Conservation (phyloP, 30 jellyfish, hydroid and myxozoan species). For the Pseudorhiza aurosa region DNA sequence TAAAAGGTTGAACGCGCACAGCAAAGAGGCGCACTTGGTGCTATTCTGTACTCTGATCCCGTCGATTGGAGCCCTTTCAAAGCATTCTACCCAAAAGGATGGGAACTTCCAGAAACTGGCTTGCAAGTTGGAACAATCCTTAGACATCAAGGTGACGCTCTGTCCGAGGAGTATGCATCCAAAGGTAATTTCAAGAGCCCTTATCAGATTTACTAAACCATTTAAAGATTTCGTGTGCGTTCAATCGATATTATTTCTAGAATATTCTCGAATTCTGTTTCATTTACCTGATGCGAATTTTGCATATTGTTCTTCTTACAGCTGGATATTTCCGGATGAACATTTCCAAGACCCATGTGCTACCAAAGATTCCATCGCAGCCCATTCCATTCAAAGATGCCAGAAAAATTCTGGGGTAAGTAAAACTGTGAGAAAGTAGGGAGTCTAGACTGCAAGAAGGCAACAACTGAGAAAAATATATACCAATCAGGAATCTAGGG, state of each 20-base stretch:
- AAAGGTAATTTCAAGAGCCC: slow-evolving; percentile 61
- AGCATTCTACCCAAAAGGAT: slow-evolving; percentile 91
- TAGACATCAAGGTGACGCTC: slow-evolving; percentile 86
- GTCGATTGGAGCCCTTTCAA: slow-evolving; percentile 79
- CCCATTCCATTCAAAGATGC: slow-evolving; percentile 93
- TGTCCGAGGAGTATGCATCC: slow-evolving; percentile 92
- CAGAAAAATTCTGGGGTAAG: slow-evolving; percentile 63
- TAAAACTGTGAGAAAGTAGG: too few species aligned
- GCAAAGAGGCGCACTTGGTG: slow-evolving; percentile 78
- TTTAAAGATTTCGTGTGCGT: too few species aligned
- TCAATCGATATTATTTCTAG: too few species aligned
- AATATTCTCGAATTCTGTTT: too few species aligned
- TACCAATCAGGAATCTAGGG: too few species aligned
- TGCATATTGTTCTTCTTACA: slow-evolving; percentile 19
- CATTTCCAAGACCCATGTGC: slow-evolving; percentile 25
- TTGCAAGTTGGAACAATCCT: slow-evolving; percentile 91
- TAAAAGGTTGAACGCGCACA: slow-evolving; percentile 93
- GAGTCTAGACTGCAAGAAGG: too few species aligned
- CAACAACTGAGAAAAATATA: too few species aligned
- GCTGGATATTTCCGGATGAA: slow-evolving; percentile 66
- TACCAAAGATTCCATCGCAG: slow-evolving; percentile 91
- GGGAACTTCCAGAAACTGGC: slow-evolving; percentile 80
- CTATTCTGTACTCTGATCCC: slow-evolving; percentile 89
- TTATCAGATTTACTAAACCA: too few species aligned
- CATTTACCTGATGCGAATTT: too few species aligned